Base-by-base conservation (phyloP, 2,797 vertebrate genomes). In the Sitta carolinensis region DNA sequence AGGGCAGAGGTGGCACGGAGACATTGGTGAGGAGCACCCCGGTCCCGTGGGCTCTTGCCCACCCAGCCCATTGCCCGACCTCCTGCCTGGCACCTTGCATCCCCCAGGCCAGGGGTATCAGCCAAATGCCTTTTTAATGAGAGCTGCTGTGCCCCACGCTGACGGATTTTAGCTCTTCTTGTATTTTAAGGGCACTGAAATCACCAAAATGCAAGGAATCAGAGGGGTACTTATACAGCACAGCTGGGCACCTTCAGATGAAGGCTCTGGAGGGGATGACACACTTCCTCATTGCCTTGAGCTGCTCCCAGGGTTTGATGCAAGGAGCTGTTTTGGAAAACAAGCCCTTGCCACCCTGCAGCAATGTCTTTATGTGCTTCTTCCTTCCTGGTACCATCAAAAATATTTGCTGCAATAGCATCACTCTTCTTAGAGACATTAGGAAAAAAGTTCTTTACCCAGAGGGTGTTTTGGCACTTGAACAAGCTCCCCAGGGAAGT, bases 191-290 rank as follows among this genome's bases (percentile, higher is more conserved):
- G 74, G 91, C 8, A 4, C 57, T 61, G 59, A 81, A 92, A 96
- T 94, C 91, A 93, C 84, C 81, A 79, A 93, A 80, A 89, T 50
- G n/a, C 82, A 80, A 91, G 91, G 76, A 88, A 95, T 92, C 64
- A 42, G 82, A 95, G 78, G 72, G 68, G 75, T 79, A 68, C 91
- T 96, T 89, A 76, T 81, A 43, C 32, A 78, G 87, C 91, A 68
- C 96, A 97, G 95, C 92, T 97, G 95, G 79, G 82, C 1, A 1
- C 81, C 89, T 95, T 83, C 82, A 90, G 89, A 93, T 13, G 4
- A 89, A 93, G 86, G 87, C 73, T 81, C 76, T 21, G 72, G 68
- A 11, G 0, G 16, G 62, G 66, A 92, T 79, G 66, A 51, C 57
- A 51, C 13, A 38, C 12, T 75, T 84, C 62, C 89, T 89, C 8